Evolutionary conservation across 2,113 vertebrate species (phyloP).

Genomic region (Rhombomys opimus): DNA sequence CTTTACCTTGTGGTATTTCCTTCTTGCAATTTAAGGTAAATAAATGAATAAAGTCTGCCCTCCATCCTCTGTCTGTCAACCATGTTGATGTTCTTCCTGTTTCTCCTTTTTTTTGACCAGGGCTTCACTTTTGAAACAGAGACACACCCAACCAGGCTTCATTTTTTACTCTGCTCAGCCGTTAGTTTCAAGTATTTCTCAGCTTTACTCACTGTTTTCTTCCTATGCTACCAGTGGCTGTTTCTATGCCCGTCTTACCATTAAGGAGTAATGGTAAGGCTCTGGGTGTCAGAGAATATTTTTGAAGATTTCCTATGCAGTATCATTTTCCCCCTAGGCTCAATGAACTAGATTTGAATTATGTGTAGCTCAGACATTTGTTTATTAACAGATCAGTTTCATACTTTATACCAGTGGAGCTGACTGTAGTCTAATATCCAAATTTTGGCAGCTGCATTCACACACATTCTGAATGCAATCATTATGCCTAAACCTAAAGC

Average conservation of each 20-base stretch:
- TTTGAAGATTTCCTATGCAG: background rate
- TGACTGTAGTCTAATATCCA: background rate
- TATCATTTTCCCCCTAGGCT: background rate
- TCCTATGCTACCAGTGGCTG: background rate
- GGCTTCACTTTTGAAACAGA: background rate
- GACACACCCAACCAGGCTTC: no score
- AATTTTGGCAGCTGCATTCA: background rate
- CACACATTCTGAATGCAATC: background rate
- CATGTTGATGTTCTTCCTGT: background rate
- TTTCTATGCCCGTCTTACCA: background rate
- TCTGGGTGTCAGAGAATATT: background rate
- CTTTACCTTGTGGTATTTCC: background rate
- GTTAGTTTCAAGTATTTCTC: background rate
- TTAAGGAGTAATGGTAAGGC: background rate
- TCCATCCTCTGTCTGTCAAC: background rate
- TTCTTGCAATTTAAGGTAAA: background rate
- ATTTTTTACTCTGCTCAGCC: background rate
- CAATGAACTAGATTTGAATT: background rate
- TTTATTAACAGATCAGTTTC: no score
- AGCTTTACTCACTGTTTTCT: background rate
- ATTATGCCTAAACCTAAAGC: background rate
- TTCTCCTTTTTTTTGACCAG: background rate
- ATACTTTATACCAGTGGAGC: fast-evolving
- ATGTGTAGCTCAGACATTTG: background rate
- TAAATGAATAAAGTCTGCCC: background rate